phyloP scores from a whole-genome alignment of 2,797 vertebrate genomes.

The Onychomys torridus region DNA sequence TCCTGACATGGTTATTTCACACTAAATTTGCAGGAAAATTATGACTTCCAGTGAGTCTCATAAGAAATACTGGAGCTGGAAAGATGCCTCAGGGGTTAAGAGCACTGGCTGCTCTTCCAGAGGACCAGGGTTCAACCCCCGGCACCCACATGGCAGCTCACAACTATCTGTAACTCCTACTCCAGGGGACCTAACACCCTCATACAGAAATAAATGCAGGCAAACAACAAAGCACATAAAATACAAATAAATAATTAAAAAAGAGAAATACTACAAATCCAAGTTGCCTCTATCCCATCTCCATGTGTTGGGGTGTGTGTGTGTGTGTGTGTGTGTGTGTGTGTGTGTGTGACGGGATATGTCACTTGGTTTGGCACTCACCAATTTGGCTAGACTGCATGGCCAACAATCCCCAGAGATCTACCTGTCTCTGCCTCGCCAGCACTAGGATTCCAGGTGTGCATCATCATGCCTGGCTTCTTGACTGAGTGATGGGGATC shows the following conservation, averaged over 20 bases:
- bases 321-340: background rate
- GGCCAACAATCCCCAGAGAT: background rate
- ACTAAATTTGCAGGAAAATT: too few relatives aligned
- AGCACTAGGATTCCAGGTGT: background rate
- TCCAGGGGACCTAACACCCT: too few relatives aligned
- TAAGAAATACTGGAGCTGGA: background rate
- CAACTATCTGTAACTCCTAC: too few relatives aligned
- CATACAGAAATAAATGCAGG: too few relatives aligned
- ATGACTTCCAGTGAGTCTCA: background rate
- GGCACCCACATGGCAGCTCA: too few relatives aligned
- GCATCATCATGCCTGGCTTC: background rate
- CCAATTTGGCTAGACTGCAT: background rate
- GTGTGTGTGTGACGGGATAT: fast-evolving
- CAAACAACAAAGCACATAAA: too few relatives aligned
- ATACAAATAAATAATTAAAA: too few relatives aligned
- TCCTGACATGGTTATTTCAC: background rate
- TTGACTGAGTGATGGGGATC: background rate
- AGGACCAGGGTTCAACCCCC: too few relatives aligned
- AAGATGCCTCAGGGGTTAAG: too few relatives aligned
- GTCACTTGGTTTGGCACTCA: background rate
- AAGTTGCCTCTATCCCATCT: too few relatives aligned
- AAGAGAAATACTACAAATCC: background rate
- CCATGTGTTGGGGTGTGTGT: background rate
- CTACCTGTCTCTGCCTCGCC: background rate
- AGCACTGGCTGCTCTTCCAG: too few relatives aligned